phyloP scores from a whole-genome alignment of 2,113 vertebrate genomes.

The Ctenomys sociabilis region DNA sequence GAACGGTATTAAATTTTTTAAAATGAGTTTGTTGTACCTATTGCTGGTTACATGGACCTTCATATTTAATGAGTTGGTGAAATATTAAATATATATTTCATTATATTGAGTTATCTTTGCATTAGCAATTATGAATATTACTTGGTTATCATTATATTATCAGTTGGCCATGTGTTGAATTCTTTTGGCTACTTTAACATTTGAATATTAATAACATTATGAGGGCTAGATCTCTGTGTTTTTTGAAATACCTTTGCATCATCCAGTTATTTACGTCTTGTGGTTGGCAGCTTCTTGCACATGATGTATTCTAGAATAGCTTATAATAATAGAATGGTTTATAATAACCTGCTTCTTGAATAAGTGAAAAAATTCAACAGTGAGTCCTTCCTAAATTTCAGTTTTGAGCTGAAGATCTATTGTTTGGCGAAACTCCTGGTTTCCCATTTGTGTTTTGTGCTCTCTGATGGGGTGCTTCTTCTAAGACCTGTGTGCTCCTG shows the following conservation, averaged over 20 bases:
- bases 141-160: not conserved
- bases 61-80: not conserved
- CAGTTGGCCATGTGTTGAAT: not conserved
- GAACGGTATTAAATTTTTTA: not conserved
- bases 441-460: not conserved
- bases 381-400: not conserved
- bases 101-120: not conserved
- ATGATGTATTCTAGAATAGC: not conserved
- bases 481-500: not conserved
- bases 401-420: not conserved
- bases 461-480: not conserved
- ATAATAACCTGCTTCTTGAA: not conserved
- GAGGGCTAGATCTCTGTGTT: not conserved
- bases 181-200: not conserved
- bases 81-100: not conserved
- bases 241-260: not conserved
- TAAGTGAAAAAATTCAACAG: not conserved
- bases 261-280: not conserved
- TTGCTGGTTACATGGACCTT: not conserved
- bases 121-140: not conserved
- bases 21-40: not conserved
- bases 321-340: not conserved
- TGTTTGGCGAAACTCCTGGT: not conserved
- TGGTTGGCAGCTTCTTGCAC: not conserved
- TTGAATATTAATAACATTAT: conserved; percentile 4